Evolutionary conservation across 2,888 invertebrate species (phyloP).

Genomic region (Morpho helenor): DNA sequence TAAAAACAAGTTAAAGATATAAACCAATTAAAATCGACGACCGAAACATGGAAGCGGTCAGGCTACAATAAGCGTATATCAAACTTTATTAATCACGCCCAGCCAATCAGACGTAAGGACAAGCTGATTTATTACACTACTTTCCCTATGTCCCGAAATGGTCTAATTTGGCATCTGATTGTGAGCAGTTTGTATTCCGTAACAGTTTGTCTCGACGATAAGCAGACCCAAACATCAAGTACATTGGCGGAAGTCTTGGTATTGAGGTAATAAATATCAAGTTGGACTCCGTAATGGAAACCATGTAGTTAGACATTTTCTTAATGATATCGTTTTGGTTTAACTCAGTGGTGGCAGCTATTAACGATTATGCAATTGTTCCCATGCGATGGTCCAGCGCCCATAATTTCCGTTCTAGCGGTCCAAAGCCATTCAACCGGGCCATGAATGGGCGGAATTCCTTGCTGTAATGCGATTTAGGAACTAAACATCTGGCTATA

Average conservation of each 20-base stretch:
- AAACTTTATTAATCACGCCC: constrained; percentile 36
- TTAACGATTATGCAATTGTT: constrained; percentile 35
- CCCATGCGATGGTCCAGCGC: constrained; percentile 29
- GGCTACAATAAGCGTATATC: constrained; percentile 31
- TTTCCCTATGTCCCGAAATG: constrained; percentile 60
- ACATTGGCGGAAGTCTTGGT: constrained; percentile 15
- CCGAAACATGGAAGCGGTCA: constrained; percentile 27
- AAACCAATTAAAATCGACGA: constrained; percentile 34
- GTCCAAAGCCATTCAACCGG: constrained; percentile 35
- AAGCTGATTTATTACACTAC: constrained; percentile 60
- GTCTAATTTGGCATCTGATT: constrained; percentile 54
- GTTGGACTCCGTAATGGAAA: constrained; percentile 17
- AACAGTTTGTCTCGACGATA: neutral
- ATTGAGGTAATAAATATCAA: neutral
- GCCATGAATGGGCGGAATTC: constrained; percentile 48
- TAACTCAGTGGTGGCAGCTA: constrained; percentile 14
- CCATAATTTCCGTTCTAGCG: constrained; percentile 41
- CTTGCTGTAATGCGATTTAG: constrained; percentile 44
- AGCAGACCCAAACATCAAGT: neutral
- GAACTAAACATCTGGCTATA: constrained; percentile 24
- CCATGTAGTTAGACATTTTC: constrained; percentile 4
- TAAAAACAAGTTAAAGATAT: constrained; percentile 30
- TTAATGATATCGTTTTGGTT: constrained; percentile 4
- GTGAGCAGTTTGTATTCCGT: constrained; percentile 34
- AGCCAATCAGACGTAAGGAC: constrained; percentile 50